Base-by-base conservation (phyloP, 2,113 vertebrate species). In the Oceanodroma tethys region DNA sequence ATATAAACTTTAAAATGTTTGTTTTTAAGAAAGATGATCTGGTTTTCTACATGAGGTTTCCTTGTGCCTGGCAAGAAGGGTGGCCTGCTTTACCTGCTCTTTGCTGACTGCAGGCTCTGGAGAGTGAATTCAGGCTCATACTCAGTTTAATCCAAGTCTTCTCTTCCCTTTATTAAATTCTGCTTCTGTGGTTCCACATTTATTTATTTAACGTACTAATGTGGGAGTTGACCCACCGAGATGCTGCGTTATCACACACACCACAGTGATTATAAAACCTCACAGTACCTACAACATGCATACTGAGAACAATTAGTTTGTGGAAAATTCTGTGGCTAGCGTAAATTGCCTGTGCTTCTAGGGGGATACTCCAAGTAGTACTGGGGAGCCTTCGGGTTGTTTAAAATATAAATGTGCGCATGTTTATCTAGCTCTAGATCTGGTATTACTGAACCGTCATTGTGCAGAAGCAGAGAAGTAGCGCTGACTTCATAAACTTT, bases 121-220 rank as follows among this genome's bases (percentile, higher is more conserved):
- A 29, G 16, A 53, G 58, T 10, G 34, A 16, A 47, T 42, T 65
- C 52, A 58, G 84, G 73, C 70, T 89, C 23, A 2, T 15, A 6
- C 76, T 67, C 47, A 10, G 30, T 62, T 59, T 55, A 26, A 45
- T 71, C 86, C 66, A 42, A 45, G 21, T 29, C 20, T 71, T 59
- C 11, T 65, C 75, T 81, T 82, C 7, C 48, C 88, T 68, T 86
- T 73, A 81, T 93, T 83, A 81, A 80, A 73, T 81, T 60, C 89
- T 60, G 58, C 76, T 45, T 25, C 59, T 75, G 38, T 88, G n/a
- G 42, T 66, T 52, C 78, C 88, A 55, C 40, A 1, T 65, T 60
- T 66, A 34, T 88, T 89, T 81, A 53, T 90, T 74, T 63, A 81
- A 36, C 15, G 4, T 13, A 34, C 67, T 47, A 30, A 47, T 10